These are phyloP conservation scores for Ennomos fuscantarius DNA, from an alignment of 2,888 invertebrate species.

Conservation along the genomic window DNA sequence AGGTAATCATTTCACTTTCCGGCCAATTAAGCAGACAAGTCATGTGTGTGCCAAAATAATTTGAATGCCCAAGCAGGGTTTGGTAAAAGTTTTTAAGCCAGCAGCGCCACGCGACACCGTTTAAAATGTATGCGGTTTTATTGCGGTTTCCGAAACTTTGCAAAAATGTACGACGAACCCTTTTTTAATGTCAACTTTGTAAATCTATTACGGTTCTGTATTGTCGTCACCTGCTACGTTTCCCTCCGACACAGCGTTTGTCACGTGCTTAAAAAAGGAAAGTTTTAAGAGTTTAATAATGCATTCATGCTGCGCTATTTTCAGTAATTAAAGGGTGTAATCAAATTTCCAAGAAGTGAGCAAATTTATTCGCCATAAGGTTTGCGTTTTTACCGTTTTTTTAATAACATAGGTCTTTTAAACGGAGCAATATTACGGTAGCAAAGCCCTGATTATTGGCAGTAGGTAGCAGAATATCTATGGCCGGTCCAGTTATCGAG, in stretches of 20 bases:
- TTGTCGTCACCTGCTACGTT: conserved; percentile 63
- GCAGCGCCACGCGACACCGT: conserved; percentile 69
- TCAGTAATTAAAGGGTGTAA: conserved; percentile 13
- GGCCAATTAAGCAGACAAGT: conserved; percentile 54
- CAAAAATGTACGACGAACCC: conserved; percentile 53
- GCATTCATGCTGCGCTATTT: conserved; percentile 12
- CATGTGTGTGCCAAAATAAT: conserved; percentile 60
- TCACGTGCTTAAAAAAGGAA: conserved; percentile 54
- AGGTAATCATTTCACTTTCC: conserved; percentile 46
- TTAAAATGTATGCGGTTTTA: conserved; percentile 72
- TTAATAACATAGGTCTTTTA: conserved; percentile 30
- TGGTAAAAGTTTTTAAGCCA: conserved; percentile 65
- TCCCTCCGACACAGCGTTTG: conserved; percentile 44
- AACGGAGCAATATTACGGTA: conserved; percentile 35
- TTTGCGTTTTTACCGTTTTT: conserved; percentile 34
- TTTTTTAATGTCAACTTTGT: conserved; percentile 63
- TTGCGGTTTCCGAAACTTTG: conserved; percentile 74
- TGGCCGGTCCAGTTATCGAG: conserved; percentile 53
- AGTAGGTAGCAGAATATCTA: conserved; percentile 47
- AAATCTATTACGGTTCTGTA: conserved; percentile 72
- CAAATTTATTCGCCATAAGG: conserved; percentile 9
- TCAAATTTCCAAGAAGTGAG: conserved; percentile 17
- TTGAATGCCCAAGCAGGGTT: conserved; percentile 58
- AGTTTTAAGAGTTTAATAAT: conserved; percentile 40
- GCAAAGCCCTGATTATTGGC: conserved; percentile 39